These are phyloP conservation scores for Hipparchia sbordonii DNA, from an alignment of 2,888 invertebrate genomes.

Conservation along the genomic window DNA sequence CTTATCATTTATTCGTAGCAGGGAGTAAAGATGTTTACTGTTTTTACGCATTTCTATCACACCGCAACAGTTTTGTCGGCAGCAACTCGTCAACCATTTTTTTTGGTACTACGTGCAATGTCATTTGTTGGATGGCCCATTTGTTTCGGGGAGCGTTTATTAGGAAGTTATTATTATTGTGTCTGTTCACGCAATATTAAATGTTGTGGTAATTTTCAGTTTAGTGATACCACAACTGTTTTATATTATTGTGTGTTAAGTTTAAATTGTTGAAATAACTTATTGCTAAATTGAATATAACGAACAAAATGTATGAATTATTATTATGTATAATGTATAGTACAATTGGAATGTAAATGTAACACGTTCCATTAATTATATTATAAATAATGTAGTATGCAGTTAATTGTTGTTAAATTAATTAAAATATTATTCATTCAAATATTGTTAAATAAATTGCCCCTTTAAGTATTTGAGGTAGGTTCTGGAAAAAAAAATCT, in stretches of 20 bases:
- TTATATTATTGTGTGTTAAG: neutral
- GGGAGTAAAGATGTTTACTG: neutral
- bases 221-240: slow-evolving; percentile 9
- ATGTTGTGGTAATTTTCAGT: slow-evolving; percentile 14
- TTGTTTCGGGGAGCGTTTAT: slow-evolving; percentile 31
- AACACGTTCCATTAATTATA: too few species aligned
- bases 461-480: too few species aligned
- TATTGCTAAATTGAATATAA: neutral
- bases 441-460: too few species aligned
- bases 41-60: slow-evolving; percentile 46
- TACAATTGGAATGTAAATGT: too few species aligned
- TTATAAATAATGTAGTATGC: too few species aligned
- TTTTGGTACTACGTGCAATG: slow-evolving; percentile 34
- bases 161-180: slow-evolving; percentile 31
- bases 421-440: too few species aligned
- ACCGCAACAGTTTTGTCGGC: slow-evolving; percentile 35
- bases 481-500: too few species aligned
- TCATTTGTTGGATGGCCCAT: slow-evolving; percentile 31
- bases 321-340: neutral
- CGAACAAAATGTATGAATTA: neutral
- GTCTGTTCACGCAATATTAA: slow-evolving; percentile 19
- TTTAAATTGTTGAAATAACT: neutral
- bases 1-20: too few species aligned
- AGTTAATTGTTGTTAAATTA: too few species aligned
- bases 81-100: slow-evolving; percentile 15